A percentile compares a stretch with the other conserved stretches of the same genome.
These are phyloP conservation scores for Macquaria ambigua DNA, from an alignment of 2,113 vertebrate species.

Conservation along the genomic window DNA sequence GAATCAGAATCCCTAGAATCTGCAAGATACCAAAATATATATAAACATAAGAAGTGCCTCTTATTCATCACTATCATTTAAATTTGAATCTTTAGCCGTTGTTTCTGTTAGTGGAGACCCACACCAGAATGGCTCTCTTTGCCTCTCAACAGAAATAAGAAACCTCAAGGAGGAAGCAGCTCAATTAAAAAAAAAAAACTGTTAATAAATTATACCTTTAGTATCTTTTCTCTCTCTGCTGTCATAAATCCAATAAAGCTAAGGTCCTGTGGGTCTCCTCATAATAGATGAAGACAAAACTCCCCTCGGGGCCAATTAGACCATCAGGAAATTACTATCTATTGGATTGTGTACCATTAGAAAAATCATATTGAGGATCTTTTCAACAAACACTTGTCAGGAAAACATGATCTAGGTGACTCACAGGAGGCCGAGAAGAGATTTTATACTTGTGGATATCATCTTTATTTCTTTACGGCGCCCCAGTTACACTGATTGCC, in stretches of 20 bases:
- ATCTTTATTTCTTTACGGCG: slow-evolving; percentile 29
- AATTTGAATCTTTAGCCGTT: background rate
- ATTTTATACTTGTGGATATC: slow-evolving; percentile 15
- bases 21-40: background rate
- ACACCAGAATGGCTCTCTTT: background rate
- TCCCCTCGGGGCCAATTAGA: slow-evolving; percentile 82
- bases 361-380: slow-evolving; percentile 65
- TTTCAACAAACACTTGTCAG: slow-evolving; percentile 61
- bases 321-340: slow-evolving; percentile 79
- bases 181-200: slow-evolving; percentile 60
- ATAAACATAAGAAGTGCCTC: background rate
- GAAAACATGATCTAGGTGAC: slow-evolving; percentile 45
- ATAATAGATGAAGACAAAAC: slow-evolving; percentile 79
- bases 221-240: slow-evolving; percentile 76
- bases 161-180: slow-evolving; percentile 51
- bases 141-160: slow-evolving; percentile 32
- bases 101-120: slow-evolving; percentile 12
- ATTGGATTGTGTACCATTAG: slow-evolving; percentile 75
- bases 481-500: slow-evolving; percentile 20
- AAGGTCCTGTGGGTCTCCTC: slow-evolving; percentile 74
- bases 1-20: background rate
- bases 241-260: slow-evolving; percentile 83
- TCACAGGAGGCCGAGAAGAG: background rate
- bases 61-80: slow-evolving; percentile 17
- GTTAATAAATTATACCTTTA: slow-evolving; percentile 81